These are phyloP conservation scores for Standfussiana lucernea DNA, from an alignment of 2,888 invertebrate species.

Conservation along the genomic window DNA sequence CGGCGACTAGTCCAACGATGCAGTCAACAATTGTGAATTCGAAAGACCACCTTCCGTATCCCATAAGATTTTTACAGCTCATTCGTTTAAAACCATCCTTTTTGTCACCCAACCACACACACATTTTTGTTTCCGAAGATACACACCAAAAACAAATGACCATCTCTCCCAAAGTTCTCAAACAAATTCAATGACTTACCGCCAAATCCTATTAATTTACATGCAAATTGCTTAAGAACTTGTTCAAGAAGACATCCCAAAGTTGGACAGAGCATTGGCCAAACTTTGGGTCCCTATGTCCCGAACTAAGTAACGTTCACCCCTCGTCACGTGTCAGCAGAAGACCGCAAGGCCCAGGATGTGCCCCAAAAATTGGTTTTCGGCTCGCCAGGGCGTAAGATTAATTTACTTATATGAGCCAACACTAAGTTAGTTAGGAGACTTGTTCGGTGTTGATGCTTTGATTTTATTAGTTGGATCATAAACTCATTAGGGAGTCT, in stretches of 20 bases:
- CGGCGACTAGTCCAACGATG: no score
- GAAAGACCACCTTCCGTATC: neutral
- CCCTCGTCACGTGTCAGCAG: constrained; percentile 81
- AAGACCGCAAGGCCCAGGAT: constrained; percentile 73
- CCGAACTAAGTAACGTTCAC: constrained; percentile 69
- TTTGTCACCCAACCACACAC: neutral
- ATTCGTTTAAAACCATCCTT: neutral
- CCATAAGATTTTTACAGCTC: neutral
- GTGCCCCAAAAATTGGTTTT: constrained; percentile 81
- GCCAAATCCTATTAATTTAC: constrained; percentile 52
- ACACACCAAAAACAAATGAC: neutral
- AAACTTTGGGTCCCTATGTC: constrained; percentile 61
- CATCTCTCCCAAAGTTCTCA: neutral
- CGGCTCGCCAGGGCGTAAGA: constrained; percentile 76
- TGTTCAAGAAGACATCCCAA: constrained; percentile 45
- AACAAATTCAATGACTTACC: constrained; percentile 30
- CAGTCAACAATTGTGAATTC: neutral
- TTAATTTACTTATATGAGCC: constrained; percentile 78
- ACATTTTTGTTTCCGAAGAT: neutral
- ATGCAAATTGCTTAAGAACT: constrained; percentile 52
- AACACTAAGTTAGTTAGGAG: constrained; percentile 57
- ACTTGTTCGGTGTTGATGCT: constrained; percentile 53
- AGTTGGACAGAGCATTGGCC: constrained; percentile 45
- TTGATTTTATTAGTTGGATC: constrained; percentile 62
- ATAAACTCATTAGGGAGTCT: constrained; percentile 57